These are phyloP conservation scores for Pemphigus obesinymphae DNA, from an alignment of 1,140 invertebrate species.

Conservation along the genomic window DNA sequence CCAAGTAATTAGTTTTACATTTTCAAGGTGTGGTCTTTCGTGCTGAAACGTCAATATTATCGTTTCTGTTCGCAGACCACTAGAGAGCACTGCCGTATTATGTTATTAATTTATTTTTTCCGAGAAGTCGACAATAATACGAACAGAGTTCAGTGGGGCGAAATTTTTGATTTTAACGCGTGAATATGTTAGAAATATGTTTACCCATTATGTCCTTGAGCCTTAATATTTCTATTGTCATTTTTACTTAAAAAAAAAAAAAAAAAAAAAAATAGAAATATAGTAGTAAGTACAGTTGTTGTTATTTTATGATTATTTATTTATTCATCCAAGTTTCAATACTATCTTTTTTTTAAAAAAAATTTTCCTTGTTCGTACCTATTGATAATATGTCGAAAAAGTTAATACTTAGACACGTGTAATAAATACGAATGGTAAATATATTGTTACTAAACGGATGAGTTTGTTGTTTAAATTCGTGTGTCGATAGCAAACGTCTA, in stretches of 20 bases:
- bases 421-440: too few relatives aligned
- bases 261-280: constrained; percentile 18
- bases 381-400: not conserved
- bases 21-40: not conserved
- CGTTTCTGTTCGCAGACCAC: not conserved
- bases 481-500: too few relatives aligned
- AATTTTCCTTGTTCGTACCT: not conserved
- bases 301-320: constrained; percentile 8
- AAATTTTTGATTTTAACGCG: not conserved
- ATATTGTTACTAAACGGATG: too few relatives aligned
- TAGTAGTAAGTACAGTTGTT: constrained; percentile 16
- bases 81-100: not conserved
- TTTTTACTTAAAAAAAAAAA: constrained; percentile 25
- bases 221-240: constrained; percentile 31
- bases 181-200: not conserved
- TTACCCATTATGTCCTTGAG: constrained; percentile 18
- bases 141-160: not conserved
- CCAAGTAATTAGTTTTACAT: not conserved
- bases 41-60: not conserved
- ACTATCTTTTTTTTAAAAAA: not conserved
- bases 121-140: not conserved
- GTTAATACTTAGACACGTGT: too few relatives aligned
- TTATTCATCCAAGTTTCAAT: not conserved
- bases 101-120: not conserved
- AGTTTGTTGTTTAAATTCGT: too few relatives aligned